Base-by-base conservation (phyloP, 1,140 invertebrate species). In the Linepithema humile region DNA sequence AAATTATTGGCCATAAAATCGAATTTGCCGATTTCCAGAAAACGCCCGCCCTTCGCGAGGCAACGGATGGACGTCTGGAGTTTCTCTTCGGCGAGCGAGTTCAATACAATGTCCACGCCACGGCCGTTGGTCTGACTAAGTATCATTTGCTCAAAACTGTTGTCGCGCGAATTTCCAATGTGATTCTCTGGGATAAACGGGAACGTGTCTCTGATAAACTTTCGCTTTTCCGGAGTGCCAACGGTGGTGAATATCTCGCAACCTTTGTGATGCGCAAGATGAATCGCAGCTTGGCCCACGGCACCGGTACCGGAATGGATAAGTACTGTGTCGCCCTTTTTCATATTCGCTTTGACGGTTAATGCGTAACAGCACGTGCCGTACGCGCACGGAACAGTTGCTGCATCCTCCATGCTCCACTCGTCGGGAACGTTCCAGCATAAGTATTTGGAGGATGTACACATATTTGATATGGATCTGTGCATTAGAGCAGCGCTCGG, bases 301-400 rank as follows among this genome's bases (percentile, higher is more conserved):
- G 97, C 97, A 69, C 97, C 97, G 86, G 92, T 94, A 23, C 97
- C 97, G 15, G 97, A 96, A 89, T 98, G 97, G 82, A 98, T 97
- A 7, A 98, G 91, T 10, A 98, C 87, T 43, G 92, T 95, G 55
- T 97, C 96, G 1, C 96, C 96, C 85, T 94, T 94, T 70, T 95
- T 95, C 83, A 97, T 95, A 48, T 94, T 92, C 32, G 96, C 94
- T 65, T 85, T 92, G 0, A 92, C 35, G 59, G 96, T 94, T 80
- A 99, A 95, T 17, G 97, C 97, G 92, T 98, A 98, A 85, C 97
- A 97, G 3, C 96, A 97, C 0, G 98, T 99, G 62, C 95, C 95
- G 91, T 98, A 99, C 6, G 97, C 97, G 1, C 97, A 97, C 2
- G 98, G 98, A 0, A 99, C 95, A 0, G 98, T 98, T 0, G 97